These are phyloP conservation scores for Drosophila navojoa DNA, from an alignment of 1,140 invertebrate genomes.

Conservation along the genomic window DNA sequence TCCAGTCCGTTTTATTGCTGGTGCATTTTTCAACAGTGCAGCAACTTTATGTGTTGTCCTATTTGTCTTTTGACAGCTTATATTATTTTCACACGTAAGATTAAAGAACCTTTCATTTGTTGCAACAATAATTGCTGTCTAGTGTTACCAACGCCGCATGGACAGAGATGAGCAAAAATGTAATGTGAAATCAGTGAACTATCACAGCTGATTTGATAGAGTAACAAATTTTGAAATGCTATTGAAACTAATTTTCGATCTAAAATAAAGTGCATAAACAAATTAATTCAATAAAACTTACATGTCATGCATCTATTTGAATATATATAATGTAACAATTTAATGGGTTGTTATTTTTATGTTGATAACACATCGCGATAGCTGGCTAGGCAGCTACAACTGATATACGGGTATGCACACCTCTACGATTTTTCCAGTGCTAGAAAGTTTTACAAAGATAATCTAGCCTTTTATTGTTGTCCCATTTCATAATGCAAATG, in stretches of 20 bases:
- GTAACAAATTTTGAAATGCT: background rate
- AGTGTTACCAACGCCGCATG: constrained; percentile 43
- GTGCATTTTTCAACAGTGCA: constrained; percentile 47
- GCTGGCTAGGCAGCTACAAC: background rate
- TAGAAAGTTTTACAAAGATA: background rate
- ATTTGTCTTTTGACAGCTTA: constrained; percentile 26
- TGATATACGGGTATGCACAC: constrained; percentile 14
- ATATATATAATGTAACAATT: too few relatives aligned
- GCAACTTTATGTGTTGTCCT: constrained; percentile 18
- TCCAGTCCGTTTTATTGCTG: constrained; percentile 35
- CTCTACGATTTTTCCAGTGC: constrained; percentile 9
- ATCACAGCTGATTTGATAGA: constrained; percentile 14
- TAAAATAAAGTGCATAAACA: too few relatives aligned
- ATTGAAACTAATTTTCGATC: background rate
- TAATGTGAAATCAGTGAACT: constrained; percentile 19
- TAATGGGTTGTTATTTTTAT: background rate
- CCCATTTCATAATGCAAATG: constrained; percentile 61
- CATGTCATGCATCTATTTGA: too few relatives aligned
- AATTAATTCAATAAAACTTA: too few relatives aligned
- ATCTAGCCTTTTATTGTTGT: constrained; percentile 25
- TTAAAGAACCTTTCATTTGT: constrained; percentile 68
- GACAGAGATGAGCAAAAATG: constrained; percentile 26
- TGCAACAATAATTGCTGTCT: constrained; percentile 50
- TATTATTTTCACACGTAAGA: constrained; percentile 73
- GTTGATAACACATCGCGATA: background rate